Base-by-base conservation (phyloP, 2,797 vertebrate species). In the Pteropus rufus region DNA sequence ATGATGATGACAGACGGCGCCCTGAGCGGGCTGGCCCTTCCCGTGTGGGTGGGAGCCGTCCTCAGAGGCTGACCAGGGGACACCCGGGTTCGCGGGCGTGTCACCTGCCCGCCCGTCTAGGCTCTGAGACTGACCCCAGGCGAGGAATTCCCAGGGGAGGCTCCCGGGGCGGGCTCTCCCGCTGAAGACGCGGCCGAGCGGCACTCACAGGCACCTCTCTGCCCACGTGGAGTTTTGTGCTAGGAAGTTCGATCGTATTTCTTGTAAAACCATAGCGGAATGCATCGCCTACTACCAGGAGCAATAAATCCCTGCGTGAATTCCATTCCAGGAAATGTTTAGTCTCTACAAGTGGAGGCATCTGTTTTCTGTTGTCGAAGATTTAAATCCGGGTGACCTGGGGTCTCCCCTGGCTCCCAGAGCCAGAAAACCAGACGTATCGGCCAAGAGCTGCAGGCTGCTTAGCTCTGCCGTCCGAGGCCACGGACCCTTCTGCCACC, bases 311-410 rank as follows among this genome's bases (percentile, higher is more conserved):
- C 93, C 75, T 54, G 26, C 3, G 5, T 18, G 72, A 81, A 31
- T 73, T 89, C 72, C 64, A 14, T 41, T 94, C 82, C 97, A 89
- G 89, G 93, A 94, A 96, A 77, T 70, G 73, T 67, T 95, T 89
- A 67, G 96, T 81, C 44, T 91, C 69, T 64, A n/a, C 73, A 52
- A 16, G 44, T 73, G 82, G 39, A 91, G 64, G 94, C 89, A 92
- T 97, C 94, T 96, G 96, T 91, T 96, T 88, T 94, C 58, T 89
- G 96, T 67, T 94, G 94, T 95, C 60, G 85, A 56, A 65, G 73
- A 23, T 85, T 77, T 88, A 60, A 89, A 76, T 95, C 92, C 54
- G 67, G 6, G 9, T 73, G 92, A 93, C 69, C 76, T 34, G 21
- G 73, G 73, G 52, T 96, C 81, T 85, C 70, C n/a, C 44, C 44